Percentiles rank a stretch among this genome's conserved stretches.
Conservation (phyloP, 2,888 invertebrate genomes). For the Alsophila aescularia region DNA sequence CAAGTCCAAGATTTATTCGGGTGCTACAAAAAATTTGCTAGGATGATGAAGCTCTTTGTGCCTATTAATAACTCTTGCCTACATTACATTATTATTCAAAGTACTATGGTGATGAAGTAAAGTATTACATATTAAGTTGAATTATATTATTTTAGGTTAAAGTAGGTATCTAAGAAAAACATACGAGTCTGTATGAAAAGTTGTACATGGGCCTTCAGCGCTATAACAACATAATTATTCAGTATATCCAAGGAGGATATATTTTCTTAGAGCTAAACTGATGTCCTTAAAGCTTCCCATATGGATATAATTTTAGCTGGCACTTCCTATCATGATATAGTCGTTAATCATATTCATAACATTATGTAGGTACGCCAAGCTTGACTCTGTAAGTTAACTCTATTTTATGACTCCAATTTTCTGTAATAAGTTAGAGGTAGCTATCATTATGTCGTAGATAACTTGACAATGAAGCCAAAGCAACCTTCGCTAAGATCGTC, state of each 20-base stretch:
- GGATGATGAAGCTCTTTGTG: slow-evolving; percentile 1
- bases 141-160: too few species aligned
- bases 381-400: slow-evolving; percentile 31
- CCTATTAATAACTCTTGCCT: not conserved
- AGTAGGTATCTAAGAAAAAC: too few species aligned
- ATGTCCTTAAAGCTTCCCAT: not conserved
- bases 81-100: not conserved
- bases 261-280: not conserved
- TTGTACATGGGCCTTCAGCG: too few species aligned
- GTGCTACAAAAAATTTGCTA: slow-evolving; percentile 15
- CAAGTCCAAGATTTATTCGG: not conserved
- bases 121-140: too few species aligned
- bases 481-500: slow-evolving; percentile 34
- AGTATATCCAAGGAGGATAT: too few species aligned
- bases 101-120: not conserved
- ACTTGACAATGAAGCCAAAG: slow-evolving; percentile 39
- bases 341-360: too few species aligned
- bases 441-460: slow-evolving; percentile 50
- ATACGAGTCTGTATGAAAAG: too few species aligned
- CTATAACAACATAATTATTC: too few species aligned
- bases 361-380: slow-evolving; percentile 19
- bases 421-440: slow-evolving; percentile 58
- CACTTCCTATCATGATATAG: slow-evolving; percentile 17
- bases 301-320: not conserved
- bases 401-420: slow-evolving; percentile 57